Conservation (phyloP, 1,140 invertebrate species). For the Metaphire vulgaris region DNA sequence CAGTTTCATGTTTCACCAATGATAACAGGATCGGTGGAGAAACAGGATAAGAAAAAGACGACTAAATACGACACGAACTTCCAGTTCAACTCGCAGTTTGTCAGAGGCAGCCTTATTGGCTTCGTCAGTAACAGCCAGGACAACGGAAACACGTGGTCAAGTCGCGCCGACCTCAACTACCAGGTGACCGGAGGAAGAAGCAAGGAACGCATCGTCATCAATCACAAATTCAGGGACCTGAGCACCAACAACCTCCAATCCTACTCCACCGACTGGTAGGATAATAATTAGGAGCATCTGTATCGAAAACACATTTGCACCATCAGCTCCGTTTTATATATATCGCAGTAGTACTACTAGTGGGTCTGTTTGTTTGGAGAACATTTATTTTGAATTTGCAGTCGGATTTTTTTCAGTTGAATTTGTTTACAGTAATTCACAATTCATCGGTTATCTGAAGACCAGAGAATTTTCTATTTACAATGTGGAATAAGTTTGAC, state of each 20-base stretch:
- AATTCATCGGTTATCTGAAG: no score
- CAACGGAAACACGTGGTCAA: neutral
- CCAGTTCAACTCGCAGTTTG: slow-evolving; percentile 7
- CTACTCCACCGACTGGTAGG: neutral
- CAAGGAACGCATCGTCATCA: neutral
- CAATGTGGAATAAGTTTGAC: no score
- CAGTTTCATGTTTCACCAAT: no score
- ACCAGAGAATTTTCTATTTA: no score
- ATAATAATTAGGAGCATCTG: no score
- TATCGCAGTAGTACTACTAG: no score
- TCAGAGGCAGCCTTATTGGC: slow-evolving; percentile 19
- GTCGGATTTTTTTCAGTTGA: no score
- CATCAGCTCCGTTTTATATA: no score
- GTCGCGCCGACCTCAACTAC: neutral
- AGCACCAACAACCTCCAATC: neutral
- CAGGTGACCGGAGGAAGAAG: neutral
- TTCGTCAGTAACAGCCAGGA: neutral
- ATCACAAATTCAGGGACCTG: neutral
- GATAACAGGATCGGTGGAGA: slow-evolving; percentile 13
- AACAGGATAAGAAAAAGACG: neutral
- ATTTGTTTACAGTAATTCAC: no score
- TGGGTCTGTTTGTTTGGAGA: no score
- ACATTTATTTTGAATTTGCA: no score
- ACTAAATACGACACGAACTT: slow-evolving; percentile 20
- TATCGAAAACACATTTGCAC: no score